phyloP scores from a whole-genome alignment of 2,888 invertebrate species.

The Troides helena region DNA sequence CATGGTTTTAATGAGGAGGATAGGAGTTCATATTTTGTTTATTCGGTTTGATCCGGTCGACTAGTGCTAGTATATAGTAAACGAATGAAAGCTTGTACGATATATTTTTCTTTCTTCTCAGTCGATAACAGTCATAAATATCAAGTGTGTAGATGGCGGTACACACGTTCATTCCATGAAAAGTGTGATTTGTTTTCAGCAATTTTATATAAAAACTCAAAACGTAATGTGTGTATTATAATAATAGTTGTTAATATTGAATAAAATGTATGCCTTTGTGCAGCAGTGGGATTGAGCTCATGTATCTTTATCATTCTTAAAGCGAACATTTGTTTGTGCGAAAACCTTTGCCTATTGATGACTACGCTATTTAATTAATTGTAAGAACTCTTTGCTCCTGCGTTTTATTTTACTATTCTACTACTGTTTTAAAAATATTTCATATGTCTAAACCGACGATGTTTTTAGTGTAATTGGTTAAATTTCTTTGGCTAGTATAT shows the following conservation, averaged over 20 bases:
- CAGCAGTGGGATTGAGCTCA: not conserved
- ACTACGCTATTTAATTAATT: conserved; percentile 20
- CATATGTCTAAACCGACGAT: not conserved
- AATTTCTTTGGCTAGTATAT: too few species aligned
- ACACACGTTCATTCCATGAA: not conserved
- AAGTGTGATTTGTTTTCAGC: not conserved
- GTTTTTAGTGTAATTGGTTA: not conserved
- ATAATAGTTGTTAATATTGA: conserved; percentile 7
- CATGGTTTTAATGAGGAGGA: too few species aligned
- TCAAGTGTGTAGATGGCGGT: not conserved
- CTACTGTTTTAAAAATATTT: not conserved
- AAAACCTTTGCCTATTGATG: conserved; percentile 20
- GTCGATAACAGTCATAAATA: not conserved
- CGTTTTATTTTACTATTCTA: conserved; percentile 10
- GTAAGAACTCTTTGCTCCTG: conserved; percentile 5
- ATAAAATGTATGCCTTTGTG: conserved; percentile 2
- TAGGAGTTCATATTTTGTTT: too few species aligned
- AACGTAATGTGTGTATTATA: not conserved
- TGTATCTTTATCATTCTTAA: conserved; percentile 20
- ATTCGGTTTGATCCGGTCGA: too few species aligned
- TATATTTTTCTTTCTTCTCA: not conserved
- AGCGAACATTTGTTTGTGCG: conserved; percentile 8
- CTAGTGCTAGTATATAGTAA: too few species aligned
- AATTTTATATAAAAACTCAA: not conserved
- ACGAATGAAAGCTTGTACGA: not conserved